Conservation (phyloP, 2,113 vertebrate genomes). For the Lagenorhynchus albirostris region DNA sequence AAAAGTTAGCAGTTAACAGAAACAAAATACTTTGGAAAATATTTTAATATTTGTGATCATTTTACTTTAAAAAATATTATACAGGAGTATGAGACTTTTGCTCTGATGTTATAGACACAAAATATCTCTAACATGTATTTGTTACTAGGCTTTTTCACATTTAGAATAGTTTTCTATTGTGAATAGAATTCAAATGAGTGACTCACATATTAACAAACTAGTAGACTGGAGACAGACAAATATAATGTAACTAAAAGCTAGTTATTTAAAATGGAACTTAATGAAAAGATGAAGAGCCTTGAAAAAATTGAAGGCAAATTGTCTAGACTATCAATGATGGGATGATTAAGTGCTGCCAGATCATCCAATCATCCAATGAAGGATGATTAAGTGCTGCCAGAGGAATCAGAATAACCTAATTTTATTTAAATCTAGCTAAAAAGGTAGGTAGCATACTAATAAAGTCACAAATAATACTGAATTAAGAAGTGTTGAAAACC, state of each 20-base stretch:
- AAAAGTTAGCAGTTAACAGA: neutral
- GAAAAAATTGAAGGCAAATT: neutral
- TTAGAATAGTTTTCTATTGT: neutral
- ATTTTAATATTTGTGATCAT: neutral
- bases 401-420: neutral
- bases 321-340: neutral
- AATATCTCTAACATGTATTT: neutral
- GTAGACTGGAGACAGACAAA: neutral
- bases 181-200: neutral
- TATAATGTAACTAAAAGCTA: neutral
- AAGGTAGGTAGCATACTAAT: neutral
- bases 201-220: neutral
- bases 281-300: neutral
- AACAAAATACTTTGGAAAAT: neutral
- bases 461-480: constrained; percentile 21
- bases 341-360: neutral
- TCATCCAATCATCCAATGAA: neutral
- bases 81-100: neutral
- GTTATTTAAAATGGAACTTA: neutral
- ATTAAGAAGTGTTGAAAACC: neutral
- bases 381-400: neutral
- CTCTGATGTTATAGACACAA: neutral
- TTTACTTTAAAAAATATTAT: neutral
- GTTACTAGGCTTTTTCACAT: neutral
- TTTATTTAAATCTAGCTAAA: neutral